These are phyloP conservation scores for Tetanocera ferruginea DNA, from an alignment of 2,888 invertebrate species.

Conservation along the genomic window DNA sequence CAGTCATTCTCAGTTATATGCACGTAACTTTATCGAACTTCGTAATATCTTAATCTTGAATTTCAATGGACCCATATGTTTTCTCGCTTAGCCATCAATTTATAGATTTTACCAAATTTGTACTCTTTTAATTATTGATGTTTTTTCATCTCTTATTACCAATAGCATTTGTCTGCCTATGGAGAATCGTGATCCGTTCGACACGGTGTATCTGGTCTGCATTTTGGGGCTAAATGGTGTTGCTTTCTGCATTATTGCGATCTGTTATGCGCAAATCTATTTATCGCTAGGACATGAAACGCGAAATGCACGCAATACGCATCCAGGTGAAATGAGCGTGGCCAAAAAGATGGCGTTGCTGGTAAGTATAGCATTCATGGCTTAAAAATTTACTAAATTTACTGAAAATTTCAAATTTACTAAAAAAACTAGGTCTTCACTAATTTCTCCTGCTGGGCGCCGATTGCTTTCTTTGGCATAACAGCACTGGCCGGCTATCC, in stretches of 20 bases:
- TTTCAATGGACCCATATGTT: too few species aligned
- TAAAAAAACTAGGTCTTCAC: conserved; percentile 74
- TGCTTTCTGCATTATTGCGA: conserved; percentile 86
- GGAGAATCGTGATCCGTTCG: conserved; percentile 79
- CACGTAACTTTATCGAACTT: too few species aligned
- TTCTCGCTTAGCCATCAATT: too few species aligned
- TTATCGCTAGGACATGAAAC: conserved; percentile 82
- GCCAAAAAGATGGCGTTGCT: conserved; percentile 93
- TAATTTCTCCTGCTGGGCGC: conserved; percentile 87
- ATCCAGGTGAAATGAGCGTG: conserved; percentile 78
- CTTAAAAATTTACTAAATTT: background rate
- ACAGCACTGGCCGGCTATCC: conserved; percentile 89
- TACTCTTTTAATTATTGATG: too few species aligned
- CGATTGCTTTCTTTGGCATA: conserved; percentile 89
- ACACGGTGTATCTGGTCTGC: conserved; percentile 80
- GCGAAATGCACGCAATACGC: conserved; percentile 70
- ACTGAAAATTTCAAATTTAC: background rate
- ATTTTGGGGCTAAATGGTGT: conserved; percentile 83
- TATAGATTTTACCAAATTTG: too few species aligned
- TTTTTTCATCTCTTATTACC: background rate
- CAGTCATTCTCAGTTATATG: too few species aligned
- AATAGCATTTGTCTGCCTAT: conserved; percentile 89
- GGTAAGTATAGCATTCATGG: conserved; percentile 67
- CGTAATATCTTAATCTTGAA: too few species aligned
- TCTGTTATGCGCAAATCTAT: conserved; percentile 90